Conservation (phyloP, 1,140 invertebrate genomes). For the Pollicipes pollicipes region DNA sequence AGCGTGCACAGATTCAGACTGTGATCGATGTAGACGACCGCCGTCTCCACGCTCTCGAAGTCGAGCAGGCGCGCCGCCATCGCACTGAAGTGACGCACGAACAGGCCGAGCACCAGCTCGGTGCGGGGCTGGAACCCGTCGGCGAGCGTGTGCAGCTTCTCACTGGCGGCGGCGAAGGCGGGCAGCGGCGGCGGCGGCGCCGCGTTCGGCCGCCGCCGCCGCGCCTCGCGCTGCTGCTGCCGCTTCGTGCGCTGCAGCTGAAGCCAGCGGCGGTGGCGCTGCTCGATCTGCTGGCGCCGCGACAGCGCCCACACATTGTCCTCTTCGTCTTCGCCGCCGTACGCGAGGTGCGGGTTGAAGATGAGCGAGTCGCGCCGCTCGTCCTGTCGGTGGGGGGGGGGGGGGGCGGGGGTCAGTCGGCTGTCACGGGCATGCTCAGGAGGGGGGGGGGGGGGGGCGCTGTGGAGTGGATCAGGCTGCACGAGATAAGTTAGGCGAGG, state of each 20-base stretch:
- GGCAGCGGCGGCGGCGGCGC: no score
- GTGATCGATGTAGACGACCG: constrained; percentile 45
- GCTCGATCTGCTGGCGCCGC: background rate
- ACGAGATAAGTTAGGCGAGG: no score
- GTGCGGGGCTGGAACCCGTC: constrained; percentile 11
- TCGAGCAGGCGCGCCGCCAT: constrained; percentile 41
- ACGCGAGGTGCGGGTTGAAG: background rate
- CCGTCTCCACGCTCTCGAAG: constrained; percentile 36
- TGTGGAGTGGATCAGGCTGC: no score
- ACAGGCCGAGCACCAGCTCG: constrained; percentile 35
- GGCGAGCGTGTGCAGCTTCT: constrained; percentile 17
- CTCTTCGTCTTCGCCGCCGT: background rate
- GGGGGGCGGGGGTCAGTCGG: no score
- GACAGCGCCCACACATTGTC: background rate
- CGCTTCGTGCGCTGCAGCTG: background rate
- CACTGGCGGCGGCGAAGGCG: background rate
- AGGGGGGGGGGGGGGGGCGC: no score
- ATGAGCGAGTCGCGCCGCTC: background rate
- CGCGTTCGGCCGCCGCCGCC: no score
- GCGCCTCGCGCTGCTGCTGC: background rate
- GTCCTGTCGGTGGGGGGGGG: no score
- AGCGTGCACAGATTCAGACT: constrained; percentile 42
- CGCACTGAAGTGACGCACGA: constrained; percentile 46
- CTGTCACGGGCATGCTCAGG: no score
- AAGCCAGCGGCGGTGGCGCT: background rate